Evolutionary conservation across 1,140 invertebrate genomes (phyloP), one percentile per base, ranked within the genome.

Genomic region (Venturia canescens): DNA sequence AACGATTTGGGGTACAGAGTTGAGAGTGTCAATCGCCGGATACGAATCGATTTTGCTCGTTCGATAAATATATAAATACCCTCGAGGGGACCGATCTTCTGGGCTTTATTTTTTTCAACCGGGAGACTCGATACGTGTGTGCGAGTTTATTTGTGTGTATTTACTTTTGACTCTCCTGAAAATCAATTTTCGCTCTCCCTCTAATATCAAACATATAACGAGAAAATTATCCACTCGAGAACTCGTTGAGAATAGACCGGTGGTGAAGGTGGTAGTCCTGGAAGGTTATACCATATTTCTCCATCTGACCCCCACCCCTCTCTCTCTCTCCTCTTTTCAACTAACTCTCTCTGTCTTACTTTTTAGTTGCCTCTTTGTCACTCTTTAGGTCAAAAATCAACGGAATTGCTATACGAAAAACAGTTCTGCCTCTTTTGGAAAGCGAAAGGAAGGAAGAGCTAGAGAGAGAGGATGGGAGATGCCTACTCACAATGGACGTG

Each of bases 191-290:
- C 57, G 70, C 82, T 87, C 87, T 80, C 83, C 77, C 81, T 74
- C 86, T 90, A 90, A 91, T 90, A 77, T 83, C 84, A 78, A 89
- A 89, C 84, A 87, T 85, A 89, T 90, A 90, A 91, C 88, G 88
- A 90, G 90, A 90, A 91, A 91, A 91, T 91, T 90, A 91, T 91
- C 90, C 89, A 91, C 87, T 87, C 83, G 89, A 91, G 83, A 86
- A 83, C 78, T 69, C 83, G 34, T 21, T 6, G 34, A 88, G 79
- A 87, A 87, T 84, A 69, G 81, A n/a, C 60, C 48, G 29, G 67
- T 76, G 71, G 78, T 72, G 82, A 77, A 78, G 67, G 27, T 57
- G 72, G 75, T 77, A 74, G 21, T 11, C 11, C 21, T 26, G 38
- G 18, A 16, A 48, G 27, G 50, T 38, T 63, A 50, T 29, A 34